A percentile compares a stretch with the other conserved stretches of the same genome.
Evolutionary conservation across 2,797 vertebrate genomes (phyloP).

Genomic region (Cuculus canorus): DNA sequence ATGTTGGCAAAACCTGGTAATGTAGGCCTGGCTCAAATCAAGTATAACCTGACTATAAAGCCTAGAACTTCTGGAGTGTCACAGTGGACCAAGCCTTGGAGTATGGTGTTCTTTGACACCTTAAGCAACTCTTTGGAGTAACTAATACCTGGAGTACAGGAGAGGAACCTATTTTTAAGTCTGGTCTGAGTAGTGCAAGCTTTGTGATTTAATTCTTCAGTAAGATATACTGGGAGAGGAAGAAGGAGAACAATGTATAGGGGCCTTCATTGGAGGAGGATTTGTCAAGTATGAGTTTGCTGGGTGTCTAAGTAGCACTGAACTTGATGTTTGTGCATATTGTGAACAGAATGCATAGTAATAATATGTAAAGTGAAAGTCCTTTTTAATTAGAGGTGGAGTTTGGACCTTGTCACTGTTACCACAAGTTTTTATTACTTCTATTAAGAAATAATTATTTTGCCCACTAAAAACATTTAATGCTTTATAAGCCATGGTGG

Average conservation of each 20-base stretch:
- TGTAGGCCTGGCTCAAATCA: not conserved
- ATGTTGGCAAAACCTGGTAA: not conserved
- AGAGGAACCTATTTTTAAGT: not conserved
- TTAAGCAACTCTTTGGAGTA: not conserved
- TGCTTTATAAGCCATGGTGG: not conserved
- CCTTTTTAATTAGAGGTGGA: not conserved
- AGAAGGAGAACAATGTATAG: fast-evolving
- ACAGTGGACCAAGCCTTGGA: not conserved
- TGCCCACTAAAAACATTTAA: not conserved
- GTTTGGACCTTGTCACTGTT: not conserved
- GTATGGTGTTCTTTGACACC: not conserved
- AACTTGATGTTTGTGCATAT: not conserved
- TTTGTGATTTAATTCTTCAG: not conserved
- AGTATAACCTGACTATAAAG: not conserved
- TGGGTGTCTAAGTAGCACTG: not conserved
- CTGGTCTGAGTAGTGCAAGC: not conserved
- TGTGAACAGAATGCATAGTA: not conserved
- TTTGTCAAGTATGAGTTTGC: not conserved
- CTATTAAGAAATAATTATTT: not conserved
- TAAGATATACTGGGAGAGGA: not conserved
- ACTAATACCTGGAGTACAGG: not conserved
- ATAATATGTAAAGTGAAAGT: not conserved
- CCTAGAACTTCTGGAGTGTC: not conserved
- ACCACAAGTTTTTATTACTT: not conserved
- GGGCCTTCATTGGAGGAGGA: not conserved